Percentiles rank a stretch among this genome's conserved stretches.
Evolutionary conservation across 2,888 invertebrate species (phyloP).

Genomic region (Cryptus viduatorius): DNA sequence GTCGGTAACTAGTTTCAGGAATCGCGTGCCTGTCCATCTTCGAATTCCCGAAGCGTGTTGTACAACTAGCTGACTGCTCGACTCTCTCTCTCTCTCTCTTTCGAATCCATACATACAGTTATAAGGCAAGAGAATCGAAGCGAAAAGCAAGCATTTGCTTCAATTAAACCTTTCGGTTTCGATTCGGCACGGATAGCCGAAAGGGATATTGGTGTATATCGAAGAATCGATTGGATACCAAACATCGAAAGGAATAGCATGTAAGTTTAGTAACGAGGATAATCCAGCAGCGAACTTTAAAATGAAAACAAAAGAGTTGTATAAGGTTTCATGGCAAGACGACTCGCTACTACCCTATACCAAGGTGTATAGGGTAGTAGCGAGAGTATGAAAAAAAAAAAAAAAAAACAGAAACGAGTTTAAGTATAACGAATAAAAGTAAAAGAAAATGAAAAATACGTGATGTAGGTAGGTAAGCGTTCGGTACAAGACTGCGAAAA

Average conservation of each 20-base stretch:
- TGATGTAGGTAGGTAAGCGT: background rate
- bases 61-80: constrained; percentile 41
- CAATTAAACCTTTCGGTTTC: constrained; percentile 39
- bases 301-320: background rate
- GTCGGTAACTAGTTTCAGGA: constrained; percentile 73
- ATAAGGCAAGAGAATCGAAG: background rate
- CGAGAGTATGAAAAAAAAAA: background rate
- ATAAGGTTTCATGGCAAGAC: background rate
- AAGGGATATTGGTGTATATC: background rate
- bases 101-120: constrained; percentile 30
- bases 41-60: constrained; percentile 50
- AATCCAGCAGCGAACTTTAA: background rate
- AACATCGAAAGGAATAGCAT: constrained; percentile 8
- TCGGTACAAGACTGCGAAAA: background rate
- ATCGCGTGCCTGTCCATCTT: constrained; percentile 78
- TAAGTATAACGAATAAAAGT: background rate
- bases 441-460: constrained; percentile 1
- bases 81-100: constrained; percentile 20
- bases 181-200: background rate
- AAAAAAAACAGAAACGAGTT: background rate
- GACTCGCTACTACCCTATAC: background rate
- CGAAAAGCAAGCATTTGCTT: constrained; percentile 31
- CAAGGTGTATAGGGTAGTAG: background rate
- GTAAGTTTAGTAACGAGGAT: background rate
- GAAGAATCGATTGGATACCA: constrained; percentile 10